phyloP scores from a whole-genome alignment of 2,797 vertebrate genomes.

The Dermochelys coriacea region DNA sequence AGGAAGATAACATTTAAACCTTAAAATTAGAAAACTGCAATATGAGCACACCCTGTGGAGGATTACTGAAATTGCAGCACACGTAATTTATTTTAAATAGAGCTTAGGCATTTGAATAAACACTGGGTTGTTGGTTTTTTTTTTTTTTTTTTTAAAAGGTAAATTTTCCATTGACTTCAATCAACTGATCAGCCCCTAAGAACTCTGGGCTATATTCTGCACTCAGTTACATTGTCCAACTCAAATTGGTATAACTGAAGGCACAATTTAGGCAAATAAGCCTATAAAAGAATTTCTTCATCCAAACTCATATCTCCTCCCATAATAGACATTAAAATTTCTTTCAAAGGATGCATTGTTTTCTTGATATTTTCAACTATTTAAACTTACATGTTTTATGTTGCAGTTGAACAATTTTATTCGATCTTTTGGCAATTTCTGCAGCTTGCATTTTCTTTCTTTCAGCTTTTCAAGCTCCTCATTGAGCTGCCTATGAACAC shows the following conservation, averaged over 20 bases:
- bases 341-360: neutral
- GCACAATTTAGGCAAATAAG: neutral
- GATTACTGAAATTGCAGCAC: conserved; percentile 1
- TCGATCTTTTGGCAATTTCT: conserved; percentile 84
- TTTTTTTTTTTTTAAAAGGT: neutral
- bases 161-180: neutral
- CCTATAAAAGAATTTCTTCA: neutral
- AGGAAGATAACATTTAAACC: neutral
- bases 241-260: neutral
- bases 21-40: neutral
- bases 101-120: neutral
- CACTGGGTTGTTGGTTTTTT: neutral
- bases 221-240: neutral
- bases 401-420: conserved; percentile 82
- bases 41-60: neutral
- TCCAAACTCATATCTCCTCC: neutral
- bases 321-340: neutral
- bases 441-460: conserved; percentile 81
- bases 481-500: conserved; percentile 81
- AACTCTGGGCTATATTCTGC: neutral
- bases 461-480: conserved; percentile 81
- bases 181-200: neutral
- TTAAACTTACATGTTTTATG: conserved; percentile 85
- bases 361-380: neutral
- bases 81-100: neutral